Percentiles rank a stretch among this genome's conserved stretches.
phyloP scores from a whole-genome alignment of 1,140 invertebrate species.

The Drosophila ficusphila region DNA sequence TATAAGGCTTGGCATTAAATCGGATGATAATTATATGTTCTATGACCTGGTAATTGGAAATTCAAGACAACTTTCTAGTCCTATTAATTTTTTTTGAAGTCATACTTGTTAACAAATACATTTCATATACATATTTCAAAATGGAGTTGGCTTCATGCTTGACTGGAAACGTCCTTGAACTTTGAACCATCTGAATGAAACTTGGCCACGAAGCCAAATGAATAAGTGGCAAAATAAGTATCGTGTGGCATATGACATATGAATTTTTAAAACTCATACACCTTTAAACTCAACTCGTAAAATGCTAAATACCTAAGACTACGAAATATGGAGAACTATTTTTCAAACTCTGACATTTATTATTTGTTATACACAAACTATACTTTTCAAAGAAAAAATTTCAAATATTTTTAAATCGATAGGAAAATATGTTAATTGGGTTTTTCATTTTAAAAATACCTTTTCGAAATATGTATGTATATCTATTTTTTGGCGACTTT shows the following conservation, averaged over 20 bases:
- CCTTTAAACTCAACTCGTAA: conserved; percentile 11
- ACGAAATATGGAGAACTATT: background rate
- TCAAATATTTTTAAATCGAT: background rate
- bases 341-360: background rate
- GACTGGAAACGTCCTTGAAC: conserved; percentile 48
- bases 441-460: conserved; percentile 5
- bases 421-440: background rate
- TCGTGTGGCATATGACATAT: background rate
- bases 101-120: background rate
- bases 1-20: no score
- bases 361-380: background rate
- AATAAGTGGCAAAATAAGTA: background rate
- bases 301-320: background rate
- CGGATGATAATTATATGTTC: no score
- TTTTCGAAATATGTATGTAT: conserved; percentile 2
- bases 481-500: conserved; percentile 13
- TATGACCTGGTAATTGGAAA: no score
- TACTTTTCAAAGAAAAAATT: background rate
- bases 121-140: background rate
- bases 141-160: background rate
- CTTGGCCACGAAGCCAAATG: conserved; percentile 38
- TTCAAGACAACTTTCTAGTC: no score
- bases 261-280: background rate
- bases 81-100: no score
- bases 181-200: conserved; percentile 24